A percentile compares a stretch with the other conserved stretches of the same genome.
These are phyloP conservation scores for Margarornis squamiger DNA, from an alignment of 2,797 vertebrate species.

Conservation along the genomic window DNA sequence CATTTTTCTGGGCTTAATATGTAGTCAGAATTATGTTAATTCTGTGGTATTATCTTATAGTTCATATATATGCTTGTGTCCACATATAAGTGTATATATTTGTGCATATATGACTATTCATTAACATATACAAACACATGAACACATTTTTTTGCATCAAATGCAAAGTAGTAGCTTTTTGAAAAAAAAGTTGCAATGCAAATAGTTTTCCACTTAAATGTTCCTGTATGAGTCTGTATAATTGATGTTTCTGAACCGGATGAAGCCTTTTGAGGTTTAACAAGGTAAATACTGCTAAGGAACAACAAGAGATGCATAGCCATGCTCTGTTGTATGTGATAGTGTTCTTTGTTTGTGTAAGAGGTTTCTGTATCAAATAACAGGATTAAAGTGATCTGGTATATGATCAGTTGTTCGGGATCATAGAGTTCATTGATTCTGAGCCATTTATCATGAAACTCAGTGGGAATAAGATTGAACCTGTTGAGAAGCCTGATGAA, in stretches of 20 bases:
- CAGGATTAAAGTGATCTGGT: conserved; percentile 7
- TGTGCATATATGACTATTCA: background rate
- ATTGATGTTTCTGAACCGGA: background rate
- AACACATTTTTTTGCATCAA: background rate
- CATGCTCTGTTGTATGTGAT: background rate
- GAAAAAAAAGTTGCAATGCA: background rate
- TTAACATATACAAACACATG: background rate
- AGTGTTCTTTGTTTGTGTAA: background rate
- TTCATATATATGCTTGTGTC: background rate
- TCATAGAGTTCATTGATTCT: conserved; percentile 15
- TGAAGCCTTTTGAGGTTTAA: background rate
- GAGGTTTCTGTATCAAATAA: conserved; percentile 16
- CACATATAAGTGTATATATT: background rate
- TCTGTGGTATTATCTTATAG: background rate
- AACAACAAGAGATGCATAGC: background rate
- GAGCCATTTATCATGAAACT: conserved; percentile 8
- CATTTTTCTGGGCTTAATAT: background rate
- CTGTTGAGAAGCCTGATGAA: background rate
- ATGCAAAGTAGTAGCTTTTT: background rate
- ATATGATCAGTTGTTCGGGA: background rate
- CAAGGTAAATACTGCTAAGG: background rate
- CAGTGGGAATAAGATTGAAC: background rate
- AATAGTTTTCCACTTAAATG: background rate
- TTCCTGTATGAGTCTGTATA: background rate
- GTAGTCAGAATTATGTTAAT: background rate